phyloP scores from a whole-genome alignment of 2,888 invertebrate species.

The Lycaena phlaeas region DNA sequence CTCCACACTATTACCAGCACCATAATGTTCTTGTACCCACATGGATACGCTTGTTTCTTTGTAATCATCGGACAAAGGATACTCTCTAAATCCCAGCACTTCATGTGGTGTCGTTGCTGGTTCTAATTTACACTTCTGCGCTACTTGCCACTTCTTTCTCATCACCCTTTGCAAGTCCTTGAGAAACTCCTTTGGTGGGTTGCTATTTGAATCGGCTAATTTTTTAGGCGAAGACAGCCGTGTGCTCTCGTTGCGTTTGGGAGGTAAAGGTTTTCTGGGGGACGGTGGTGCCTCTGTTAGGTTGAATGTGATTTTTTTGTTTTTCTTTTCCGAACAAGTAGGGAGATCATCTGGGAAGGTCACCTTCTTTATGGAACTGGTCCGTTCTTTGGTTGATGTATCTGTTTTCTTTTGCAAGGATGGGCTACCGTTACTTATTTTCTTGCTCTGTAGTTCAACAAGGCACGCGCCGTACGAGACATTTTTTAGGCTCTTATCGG shows the following conservation, averaged over 20 bases:
- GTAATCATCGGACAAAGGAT: slow-evolving; percentile 80
- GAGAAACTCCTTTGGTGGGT: slow-evolving; percentile 86
- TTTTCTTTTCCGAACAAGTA: slow-evolving; percentile 64
- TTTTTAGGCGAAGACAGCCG: slow-evolving; percentile 84
- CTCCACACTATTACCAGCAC: slow-evolving; percentile 46
- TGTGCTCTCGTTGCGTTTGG: slow-evolving; percentile 83
- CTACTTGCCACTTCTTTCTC: slow-evolving; percentile 94
- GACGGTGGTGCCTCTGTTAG: slow-evolving; percentile 69
- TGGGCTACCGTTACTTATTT: slow-evolving; percentile 50
- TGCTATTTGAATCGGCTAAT: slow-evolving; percentile 79
- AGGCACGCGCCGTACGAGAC: slow-evolving; percentile 67
- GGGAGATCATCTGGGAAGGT: slow-evolving; percentile 75
- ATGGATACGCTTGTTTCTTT: slow-evolving; percentile 89
- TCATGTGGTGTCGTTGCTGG: slow-evolving; percentile 92
- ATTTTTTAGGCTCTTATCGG: slow-evolving; percentile 46
- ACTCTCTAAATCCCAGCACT: slow-evolving; percentile 91
- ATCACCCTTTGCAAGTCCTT: slow-evolving; percentile 93
- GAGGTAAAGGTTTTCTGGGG: slow-evolving; percentile 81
- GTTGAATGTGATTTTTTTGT: slow-evolving; percentile 79
- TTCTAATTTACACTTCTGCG: slow-evolving; percentile 92
- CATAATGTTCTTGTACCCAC: slow-evolving; percentile 93
- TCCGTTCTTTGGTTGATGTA: slow-evolving; percentile 25
- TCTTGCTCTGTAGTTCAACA: slow-evolving; percentile 71
- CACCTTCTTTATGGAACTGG: slow-evolving; percentile 63
- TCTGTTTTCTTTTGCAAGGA: slow-evolving; percentile 49